Base-by-base conservation (phyloP, 2,888 invertebrate species). In the Criorhina ranunculi region DNA sequence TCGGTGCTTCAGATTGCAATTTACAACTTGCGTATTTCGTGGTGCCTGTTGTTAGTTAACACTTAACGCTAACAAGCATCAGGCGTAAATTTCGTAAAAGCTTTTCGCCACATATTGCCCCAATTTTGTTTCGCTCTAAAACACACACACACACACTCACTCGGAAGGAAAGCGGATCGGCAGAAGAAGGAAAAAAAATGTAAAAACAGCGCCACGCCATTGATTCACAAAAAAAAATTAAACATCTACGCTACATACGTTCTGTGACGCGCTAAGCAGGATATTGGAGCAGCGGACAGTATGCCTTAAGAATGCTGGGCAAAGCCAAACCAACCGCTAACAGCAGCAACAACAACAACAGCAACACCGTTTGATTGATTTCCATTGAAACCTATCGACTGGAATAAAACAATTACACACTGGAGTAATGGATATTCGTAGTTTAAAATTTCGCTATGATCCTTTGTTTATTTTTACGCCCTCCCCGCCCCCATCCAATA, bases 351-450 rank as follows among this genome's bases (percentile, higher is more conserved):
- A 24, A 15, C 35, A 55, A 12, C 67, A 66, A 31, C 53, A 77
- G 44, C 57, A 67, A 69, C 73, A 62, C 40, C 31, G 49, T 77
- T 86, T 78, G 86, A 86, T 87, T 75, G 85, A 85, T 80, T 80
- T 85, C 55, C 60, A 87, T 87, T 88, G 72, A 87, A 88, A 87
- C 73, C 83, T 86, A 75, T 83, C 80, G 79, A 87, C 86, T 87
- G 88, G 88, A 88, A 88, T 88, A 88, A 88, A 87, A 86, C 88
- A 88, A 88, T 88, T 88, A 86, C 88, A 88, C 88, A 88, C 69
- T 17, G 67, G 82, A 80, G 81, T 86, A 86, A 76, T 79, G 64
- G 79, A 80, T 82, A 73, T 80, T 80, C 80, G 75, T 67, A 77
- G 86, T 81, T 86, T 76, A 72, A 80, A 86, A 86, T 77, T 70